Percentiles rank a stretch among this genome's conserved stretches.
Conservation (phyloP, 2,888 invertebrate species). For the Plemyria rubiginata region DNA sequence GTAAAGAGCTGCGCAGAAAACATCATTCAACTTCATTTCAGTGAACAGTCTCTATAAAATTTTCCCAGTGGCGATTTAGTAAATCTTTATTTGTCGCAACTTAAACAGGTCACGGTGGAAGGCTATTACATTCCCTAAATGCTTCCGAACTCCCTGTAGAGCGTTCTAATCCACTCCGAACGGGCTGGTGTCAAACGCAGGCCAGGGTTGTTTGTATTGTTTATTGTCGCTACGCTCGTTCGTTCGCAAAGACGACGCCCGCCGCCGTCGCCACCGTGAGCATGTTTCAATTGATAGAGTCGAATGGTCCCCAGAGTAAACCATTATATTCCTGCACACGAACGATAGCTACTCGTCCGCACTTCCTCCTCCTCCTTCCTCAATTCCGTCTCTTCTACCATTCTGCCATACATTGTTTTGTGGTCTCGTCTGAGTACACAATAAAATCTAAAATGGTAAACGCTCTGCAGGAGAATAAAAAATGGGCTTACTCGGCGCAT, state of each 20-base stretch:
- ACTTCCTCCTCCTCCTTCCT: slow-evolving; percentile 65
- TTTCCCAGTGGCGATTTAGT: slow-evolving; percentile 76
- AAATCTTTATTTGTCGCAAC: slow-evolving; percentile 85
- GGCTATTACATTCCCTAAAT: slow-evolving; percentile 84
- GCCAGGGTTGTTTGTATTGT: slow-evolving; percentile 83
- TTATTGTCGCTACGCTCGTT: slow-evolving; percentile 81
- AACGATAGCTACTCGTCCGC: slow-evolving; percentile 60
- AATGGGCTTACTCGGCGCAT: slow-evolving; percentile 39
- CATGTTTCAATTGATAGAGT: slow-evolving; percentile 78
- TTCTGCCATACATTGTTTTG: slow-evolving; percentile 48
- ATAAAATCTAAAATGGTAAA: slow-evolving; percentile 42
- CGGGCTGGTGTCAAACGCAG: slow-evolving; percentile 84
- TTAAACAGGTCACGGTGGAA: slow-evolving; percentile 83
- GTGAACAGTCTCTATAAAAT: slow-evolving; percentile 67
- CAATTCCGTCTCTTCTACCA: slow-evolving; percentile 56
- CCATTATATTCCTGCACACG: slow-evolving; percentile 66
- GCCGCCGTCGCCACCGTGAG: slow-evolving; percentile 56
- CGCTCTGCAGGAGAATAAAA: slow-evolving; percentile 36
- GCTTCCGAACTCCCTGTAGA: slow-evolving; percentile 82
- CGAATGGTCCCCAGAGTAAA: slow-evolving; percentile 56
- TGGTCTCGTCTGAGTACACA: slow-evolving; percentile 41
- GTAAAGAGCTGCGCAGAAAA: slow-evolving; percentile 72
- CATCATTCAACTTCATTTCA: slow-evolving; percentile 79
- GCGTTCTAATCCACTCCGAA: slow-evolving; percentile 82
- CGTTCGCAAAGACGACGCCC: slow-evolving; percentile 74